Base-by-base conservation (phyloP, 2,888 invertebrate genomes). In the Nemotelus pantherinus region DNA sequence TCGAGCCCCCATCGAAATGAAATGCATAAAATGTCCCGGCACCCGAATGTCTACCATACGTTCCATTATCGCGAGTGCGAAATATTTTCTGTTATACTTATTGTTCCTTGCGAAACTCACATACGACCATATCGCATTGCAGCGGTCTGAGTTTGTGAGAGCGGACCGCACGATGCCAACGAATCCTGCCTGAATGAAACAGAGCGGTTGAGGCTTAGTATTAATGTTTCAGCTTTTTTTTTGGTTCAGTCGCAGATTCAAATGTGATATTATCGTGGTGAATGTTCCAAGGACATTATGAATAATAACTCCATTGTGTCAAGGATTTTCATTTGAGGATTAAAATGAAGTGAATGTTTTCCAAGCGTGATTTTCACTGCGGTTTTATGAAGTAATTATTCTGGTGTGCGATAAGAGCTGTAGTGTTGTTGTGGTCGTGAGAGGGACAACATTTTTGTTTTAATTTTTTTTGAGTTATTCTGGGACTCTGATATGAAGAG, bases 281-380 rank as follows among this genome's bases (percentile, higher is more conserved):
- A 70, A 70, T 70, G 70, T 70, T 41, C 44, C 70, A 70, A 43
- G 70, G 43, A 70, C 55, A 70, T 70, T 55, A 70, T 70, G 70
- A 70, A 70, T 70, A 70, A 70, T 70, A 53, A 41, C 70, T 70
- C 25, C 70, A 70, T 70, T 70, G 70, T 53, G 70, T 55, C 70
- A 70, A 70, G 70, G 55, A 55, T 70, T 63, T 55, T 70, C 39
- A 25, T 25, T 41, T 9, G 43, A 43, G 55, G 55, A 55, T 55
- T 70, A 55, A 70, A 70, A 70, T 55, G 70, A 55, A 70, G 43
- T 55, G 55, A 70, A 70, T 55, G 41, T 53, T 70, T 41, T 70
- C 6, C 53, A 41, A 55, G 53, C 43, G 55, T 70, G 70, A 70
- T 55, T 55, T 55, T 41, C 55, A 43, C 70, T 55, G 70, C 53